Percentiles rank a stretch among this genome's conserved stretches.
Conservation (phyloP, 2,888 invertebrate genomes). For the Nineta flava region DNA sequence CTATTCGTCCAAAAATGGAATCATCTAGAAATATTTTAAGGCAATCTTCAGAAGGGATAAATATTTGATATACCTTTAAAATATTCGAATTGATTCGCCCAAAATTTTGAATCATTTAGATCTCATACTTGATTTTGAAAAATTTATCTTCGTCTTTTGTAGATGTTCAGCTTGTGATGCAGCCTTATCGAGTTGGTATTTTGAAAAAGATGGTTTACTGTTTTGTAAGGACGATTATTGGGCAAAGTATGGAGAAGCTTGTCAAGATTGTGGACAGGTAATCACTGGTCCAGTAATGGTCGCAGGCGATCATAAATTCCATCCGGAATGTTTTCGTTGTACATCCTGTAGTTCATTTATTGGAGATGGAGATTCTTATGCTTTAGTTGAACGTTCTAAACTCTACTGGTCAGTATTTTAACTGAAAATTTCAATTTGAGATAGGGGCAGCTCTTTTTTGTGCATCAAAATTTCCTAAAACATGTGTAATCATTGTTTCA, state of each 20-base stretch:
- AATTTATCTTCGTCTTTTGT: too few relatives aligned
- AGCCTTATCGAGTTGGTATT: constrained; percentile 80
- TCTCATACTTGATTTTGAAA: too few relatives aligned
- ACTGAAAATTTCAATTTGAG: constrained; percentile 1
- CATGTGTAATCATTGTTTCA: constrained; percentile 20
- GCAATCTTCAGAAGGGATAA: too few relatives aligned
- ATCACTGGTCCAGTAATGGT: constrained; percentile 87
- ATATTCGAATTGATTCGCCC: too few relatives aligned
- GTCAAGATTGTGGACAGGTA: constrained; percentile 75
- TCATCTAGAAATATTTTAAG: too few relatives aligned
- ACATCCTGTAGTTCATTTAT: constrained; percentile 64
- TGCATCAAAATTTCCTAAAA: too few relatives aligned
- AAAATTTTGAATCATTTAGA: too few relatives aligned
- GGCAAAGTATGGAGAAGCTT: constrained; percentile 73
- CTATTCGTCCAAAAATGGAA: too few relatives aligned
- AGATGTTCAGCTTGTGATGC: constrained; percentile 84
- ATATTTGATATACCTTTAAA: too few relatives aligned
- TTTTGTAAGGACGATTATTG: constrained; percentile 85
- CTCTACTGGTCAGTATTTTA: constrained; percentile 55
- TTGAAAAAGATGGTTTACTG: constrained; percentile 76
- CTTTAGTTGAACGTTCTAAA: constrained; percentile 76
- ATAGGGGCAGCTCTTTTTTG: too few relatives aligned
- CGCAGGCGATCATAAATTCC: constrained; percentile 88
- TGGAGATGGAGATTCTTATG: constrained; percentile 86
- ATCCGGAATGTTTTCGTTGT: constrained; percentile 91